phyloP scores from a whole-genome alignment of 2,888 invertebrate species.

The Platyscelio sp. region DNA sequence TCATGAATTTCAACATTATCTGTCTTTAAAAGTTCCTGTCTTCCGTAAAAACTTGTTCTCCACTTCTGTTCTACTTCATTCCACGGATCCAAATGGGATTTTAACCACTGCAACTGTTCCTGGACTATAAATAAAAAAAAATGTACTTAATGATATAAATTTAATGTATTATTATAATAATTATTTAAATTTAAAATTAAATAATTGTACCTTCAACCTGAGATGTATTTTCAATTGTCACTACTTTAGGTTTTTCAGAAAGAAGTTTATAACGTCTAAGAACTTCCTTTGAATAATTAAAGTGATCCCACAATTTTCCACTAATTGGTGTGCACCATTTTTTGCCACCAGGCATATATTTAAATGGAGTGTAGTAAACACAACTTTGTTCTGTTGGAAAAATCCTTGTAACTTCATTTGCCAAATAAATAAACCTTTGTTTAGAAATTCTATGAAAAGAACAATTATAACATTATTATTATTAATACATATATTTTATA shows the following conservation, averaged over 20 bases:
- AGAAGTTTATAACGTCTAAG: background rate
- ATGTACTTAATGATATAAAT: background rate
- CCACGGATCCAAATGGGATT: slow-evolving; percentile 30
- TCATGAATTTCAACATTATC: slow-evolving; percentile 7
- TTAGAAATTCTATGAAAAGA: background rate
- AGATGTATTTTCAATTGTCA: no score
- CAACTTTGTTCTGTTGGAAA: background rate
- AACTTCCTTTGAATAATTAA: background rate
- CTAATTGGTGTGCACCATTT: background rate
- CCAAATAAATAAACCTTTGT: slow-evolving; percentile 14
- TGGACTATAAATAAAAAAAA: no score
- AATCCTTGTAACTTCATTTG: background rate
- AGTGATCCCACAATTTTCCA: background rate
- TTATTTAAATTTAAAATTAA: background rate
- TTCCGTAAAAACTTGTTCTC: slow-evolving; percentile 15
- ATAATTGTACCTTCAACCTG: background rate
- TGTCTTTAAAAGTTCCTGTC: background rate
- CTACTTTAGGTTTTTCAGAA: no score
- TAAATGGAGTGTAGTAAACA: background rate
- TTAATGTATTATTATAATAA: background rate
- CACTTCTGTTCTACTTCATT: slow-evolving; percentile 18
- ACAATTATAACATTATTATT: background rate
- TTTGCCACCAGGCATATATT: background rate
- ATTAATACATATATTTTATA: no score
- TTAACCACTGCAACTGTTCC: slow-evolving; percentile 25